Percentiles rank a stretch among this genome's conserved stretches.
These are phyloP conservation scores for Pogonognathellus flavescens DNA, from an alignment of 1,140 invertebrate species.

Conservation along the genomic window DNA sequence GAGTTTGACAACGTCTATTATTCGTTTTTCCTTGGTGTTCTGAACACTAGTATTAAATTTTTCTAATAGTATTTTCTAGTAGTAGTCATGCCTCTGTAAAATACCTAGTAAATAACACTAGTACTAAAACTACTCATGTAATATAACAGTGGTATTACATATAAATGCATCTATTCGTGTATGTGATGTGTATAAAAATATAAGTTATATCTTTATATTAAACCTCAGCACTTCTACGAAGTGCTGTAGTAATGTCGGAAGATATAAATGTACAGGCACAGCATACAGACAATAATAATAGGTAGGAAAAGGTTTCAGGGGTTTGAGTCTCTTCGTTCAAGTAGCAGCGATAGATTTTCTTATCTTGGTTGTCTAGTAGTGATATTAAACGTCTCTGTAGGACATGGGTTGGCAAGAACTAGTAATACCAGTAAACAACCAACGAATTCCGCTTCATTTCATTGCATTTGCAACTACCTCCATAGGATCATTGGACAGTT, in stretches of 20 bases:
- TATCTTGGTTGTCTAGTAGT: not conserved
- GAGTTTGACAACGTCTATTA: too few relatives aligned
- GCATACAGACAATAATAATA: not conserved
- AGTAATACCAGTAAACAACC: slow-evolving; percentile 6
- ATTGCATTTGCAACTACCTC: not conserved
- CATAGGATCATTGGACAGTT: not conserved
- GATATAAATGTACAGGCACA: not conserved
- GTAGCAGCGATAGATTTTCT: not conserved
- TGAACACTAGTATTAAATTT: too few relatives aligned
- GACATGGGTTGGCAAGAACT: not conserved
- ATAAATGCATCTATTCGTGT: too few relatives aligned
- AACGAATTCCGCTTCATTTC: slow-evolving; percentile 17
- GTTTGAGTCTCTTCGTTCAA: not conserved
- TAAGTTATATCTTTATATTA: too few relatives aligned
- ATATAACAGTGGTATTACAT: too few relatives aligned
- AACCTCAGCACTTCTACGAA: too few relatives aligned
- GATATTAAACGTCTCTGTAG: not conserved
- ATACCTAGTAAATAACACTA: too few relatives aligned
- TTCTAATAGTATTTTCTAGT: too few relatives aligned
- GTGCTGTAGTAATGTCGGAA: not conserved
- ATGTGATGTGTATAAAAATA: too few relatives aligned
- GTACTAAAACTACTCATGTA: too few relatives aligned
- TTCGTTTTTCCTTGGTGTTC: too few relatives aligned
- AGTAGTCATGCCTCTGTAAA: too few relatives aligned
- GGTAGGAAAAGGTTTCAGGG: not conserved